Base-by-base conservation (phyloP, 2,888 invertebrate genomes). In the Tortricodes alternella region DNA sequence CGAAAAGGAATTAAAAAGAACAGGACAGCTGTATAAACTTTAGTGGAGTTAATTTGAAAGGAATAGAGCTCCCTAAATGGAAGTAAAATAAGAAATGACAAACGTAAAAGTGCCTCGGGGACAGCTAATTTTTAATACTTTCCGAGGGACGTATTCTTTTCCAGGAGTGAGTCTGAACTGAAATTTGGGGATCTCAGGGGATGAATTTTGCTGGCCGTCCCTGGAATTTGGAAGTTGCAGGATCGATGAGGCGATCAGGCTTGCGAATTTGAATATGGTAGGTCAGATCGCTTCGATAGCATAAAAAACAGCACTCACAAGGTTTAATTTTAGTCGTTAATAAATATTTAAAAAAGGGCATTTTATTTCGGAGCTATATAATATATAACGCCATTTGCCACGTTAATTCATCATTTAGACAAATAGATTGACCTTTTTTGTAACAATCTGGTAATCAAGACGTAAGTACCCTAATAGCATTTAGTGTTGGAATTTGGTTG, bases 51-150 rank as follows among this genome's bases (percentile, higher is more conserved):
- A 49, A 56, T 56, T 56, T 56, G 43, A 50, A 56, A 56, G 37
- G 49, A 35, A 50, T 56, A 50, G 50, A 44, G 56, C 49, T 56
- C 49, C 56, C 49, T 50, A 50, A 56, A 56, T 56, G 56, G 50
- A 44, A 43, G 56, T 56, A 50, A 56, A 56, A 50, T 44, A 50
- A 50, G 56, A 44, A 56, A 56, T 56, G 49, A 56, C 44, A 29
- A 44, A 49, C 56, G 49, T 44, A 50, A 56, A 49, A 50, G 49
- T 50, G 56, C 56, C 49, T 38, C 5, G 18, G 50, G 44, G 56
- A 50, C 6, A 29, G 11, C 27, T 55, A 55, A 43, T 55, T 56
- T 56, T 56, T 50, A 44, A 44, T 32, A 43, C 41, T 48, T 48
- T 35, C 13, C 16, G 18, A 37, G 13, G 4, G 34, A 9, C 37